Base-by-base conservation (phyloP, 2,797 vertebrate genomes). In the Nannoperca obscura region DNA sequence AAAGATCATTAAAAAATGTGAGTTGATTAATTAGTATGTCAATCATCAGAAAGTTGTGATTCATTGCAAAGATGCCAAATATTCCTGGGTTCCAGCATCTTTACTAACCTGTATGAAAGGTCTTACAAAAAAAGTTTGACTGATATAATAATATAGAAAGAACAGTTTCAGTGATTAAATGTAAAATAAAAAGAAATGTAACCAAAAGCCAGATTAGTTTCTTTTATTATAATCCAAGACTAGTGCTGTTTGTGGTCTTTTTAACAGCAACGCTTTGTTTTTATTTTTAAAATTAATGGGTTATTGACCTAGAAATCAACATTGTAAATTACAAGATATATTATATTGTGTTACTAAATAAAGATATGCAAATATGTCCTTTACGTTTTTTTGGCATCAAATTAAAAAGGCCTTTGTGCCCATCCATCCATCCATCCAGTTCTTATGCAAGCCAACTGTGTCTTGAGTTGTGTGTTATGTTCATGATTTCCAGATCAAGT, bases 401-500 rank as follows among this genome's bases (percentile, higher is more conserved):
- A 59, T 50, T 19, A 40, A 61, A 67, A 55, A 63, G 24, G 42
- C 46, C 24, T 14, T 10, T 36, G 53, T 14, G 19, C 15, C 7
- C 38, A 7, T 50, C 72, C 3, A 20, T 69, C 47, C 24, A 27
- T 27, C 22, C 17, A 15, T 77, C 32, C n/a, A 55, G 15, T 34
- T 55, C 20, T 38, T 14, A 47, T 53, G 53, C 5, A 36, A 11
- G 34, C 52, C 57, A 69, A 44, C 49, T 30, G 15, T 57, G 57
- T 59, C 40, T 38, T 61, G 47, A 0, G 38, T 60, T 77, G 42
- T 53, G 60, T 70, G 52, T 22, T 27, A 27, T 61, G 13, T n/a
- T 77, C 17, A 75, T 74, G 36, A 75, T 64, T 77, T 24, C 17
- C 14, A 15, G 30, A 79, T 54, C 80, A 59, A 72, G 75, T 15